Base-by-base conservation (phyloP, 2,113 vertebrate species). In the Xerus inauris region DNA sequence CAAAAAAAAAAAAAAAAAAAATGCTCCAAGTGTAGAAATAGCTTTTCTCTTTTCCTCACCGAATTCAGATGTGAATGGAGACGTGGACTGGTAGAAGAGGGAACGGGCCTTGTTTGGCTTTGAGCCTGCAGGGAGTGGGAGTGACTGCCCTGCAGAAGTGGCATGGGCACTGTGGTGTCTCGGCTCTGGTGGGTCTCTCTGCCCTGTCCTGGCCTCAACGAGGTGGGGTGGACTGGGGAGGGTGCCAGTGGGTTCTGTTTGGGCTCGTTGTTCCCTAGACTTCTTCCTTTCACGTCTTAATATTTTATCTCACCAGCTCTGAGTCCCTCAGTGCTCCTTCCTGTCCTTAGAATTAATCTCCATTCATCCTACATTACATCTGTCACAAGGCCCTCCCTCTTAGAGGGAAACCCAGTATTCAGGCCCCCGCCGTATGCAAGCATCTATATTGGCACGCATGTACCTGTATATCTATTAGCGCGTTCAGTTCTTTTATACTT, bases 141-240 rank as follows among this genome's bases (percentile, higher is more conserved):
- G 11, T 28, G 76, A n/a, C 17, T 51, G 67, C 64, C 73, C 38
- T 84, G 42, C 5, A 6, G 35, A 57, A 47, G 69, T 80, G 54
- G 42, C 6, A 11, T 38, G 35, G 1, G 32, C 20, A 8, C 59
- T 28, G 10, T 6, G 14, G 19, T 62, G 22, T 2, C 8, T 69
- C 6, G 17, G 16, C 30, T 45, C 73, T 3, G 16, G 8, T 7
- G 3, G 16, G 28, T 26, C 51, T 45, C 40, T 47, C 8, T 19
- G 51, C n/a, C n/a, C 6, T 59, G 54, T 6, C 10, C 7, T 57
- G 79, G 35, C n/a, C 7, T 1, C 0, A 3, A 8, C 9, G 30
- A 12, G 8, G 4, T 1, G 22, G 30, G n/a, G 5, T 13, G 0
- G 42, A 2, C 69, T 0, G 0, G 14, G n/a, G 11, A 8, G 8